Base-by-base conservation (phyloP, 2,797 vertebrate genomes). In the Astyanax mexicanus region DNA sequence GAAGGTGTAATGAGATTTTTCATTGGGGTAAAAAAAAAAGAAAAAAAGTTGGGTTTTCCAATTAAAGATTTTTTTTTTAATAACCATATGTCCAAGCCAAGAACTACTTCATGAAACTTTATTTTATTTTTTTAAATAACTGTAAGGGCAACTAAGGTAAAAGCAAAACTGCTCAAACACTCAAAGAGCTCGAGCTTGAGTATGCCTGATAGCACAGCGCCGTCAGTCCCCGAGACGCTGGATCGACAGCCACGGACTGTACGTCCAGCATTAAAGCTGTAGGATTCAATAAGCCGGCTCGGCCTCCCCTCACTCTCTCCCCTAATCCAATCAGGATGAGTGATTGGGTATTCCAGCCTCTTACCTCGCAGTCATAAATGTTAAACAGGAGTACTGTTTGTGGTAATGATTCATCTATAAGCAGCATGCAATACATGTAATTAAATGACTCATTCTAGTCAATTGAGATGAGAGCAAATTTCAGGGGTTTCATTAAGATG, bases 401-500 rank as follows among this genome's bases (percentile, higher is more conserved):
- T 66, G 71, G 70, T 82, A 85, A 82, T 85, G 74, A 83, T 75
- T 82, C 84, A 73, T 81, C 74, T 79, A 84, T 82, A 81, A 83
- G 81, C 78, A 83, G 69, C 71, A 64, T 54, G 78, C 79, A 73
- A 60, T 78, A 70, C 60, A 58, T 80, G 75, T 80, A 77, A 84
- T 85, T 84, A 84, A 81, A 78, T 83, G 52, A 79, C 77, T 74
- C 51, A 44, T 78, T 84, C 62, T 57, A 72, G 72, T 84, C 82
- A 78, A 81, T 78, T 85, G 83, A 79, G 81, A 84, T 78, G 77
- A 83, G 78, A 84, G 77, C 66, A 75, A 69, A 79, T 86, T 87
- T 81, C 69, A 72, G 72, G 73, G 79, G 72, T 82, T 85, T 86
- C 81, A 86, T 88, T 84, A 83, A 82, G 80, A 80, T 83, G 68